Conservation (phyloP, 2,888 invertebrate genomes). For the Alloscopus bannaensis region DNA sequence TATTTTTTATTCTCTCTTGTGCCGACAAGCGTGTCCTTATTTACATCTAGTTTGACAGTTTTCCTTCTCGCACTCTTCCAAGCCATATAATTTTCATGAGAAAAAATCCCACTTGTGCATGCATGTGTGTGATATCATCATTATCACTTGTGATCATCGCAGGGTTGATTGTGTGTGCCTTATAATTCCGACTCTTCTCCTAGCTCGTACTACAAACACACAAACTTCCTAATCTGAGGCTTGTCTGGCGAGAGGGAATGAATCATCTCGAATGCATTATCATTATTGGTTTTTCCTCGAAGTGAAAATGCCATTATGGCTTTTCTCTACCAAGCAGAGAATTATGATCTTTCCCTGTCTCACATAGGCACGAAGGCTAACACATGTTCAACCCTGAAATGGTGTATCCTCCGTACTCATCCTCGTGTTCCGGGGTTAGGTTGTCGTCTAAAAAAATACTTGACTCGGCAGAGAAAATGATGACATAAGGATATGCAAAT, state of each 20-base stretch:
- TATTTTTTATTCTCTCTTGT: neutral
- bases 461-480: too few relatives aligned
- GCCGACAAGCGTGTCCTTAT: neutral
- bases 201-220: too few relatives aligned
- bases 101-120: neutral
- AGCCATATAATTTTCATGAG: too few relatives aligned
- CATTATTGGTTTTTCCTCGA: conserved; percentile 52
- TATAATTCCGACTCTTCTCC: neutral
- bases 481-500: neutral
- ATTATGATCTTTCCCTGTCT: too few relatives aligned
- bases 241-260: conserved; percentile 40
- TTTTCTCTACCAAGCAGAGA: too few relatives aligned
- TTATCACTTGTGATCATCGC: conserved; percentile 12
- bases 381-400: neutral
- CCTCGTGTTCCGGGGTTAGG: neutral
- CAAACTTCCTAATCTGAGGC: too few relatives aligned
- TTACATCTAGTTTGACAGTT: conserved; percentile 31
- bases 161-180: neutral
- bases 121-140: neutral
- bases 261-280: conserved; percentile 54
- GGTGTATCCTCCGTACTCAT: neutral
- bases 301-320: too few relatives aligned
- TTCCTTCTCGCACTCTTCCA: neutral
- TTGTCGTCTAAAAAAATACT: neutral
- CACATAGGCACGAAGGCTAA: too few relatives aligned